phyloP scores from a whole-genome alignment of 1,140 invertebrate species.

The Bombus cullumanus region DNA sequence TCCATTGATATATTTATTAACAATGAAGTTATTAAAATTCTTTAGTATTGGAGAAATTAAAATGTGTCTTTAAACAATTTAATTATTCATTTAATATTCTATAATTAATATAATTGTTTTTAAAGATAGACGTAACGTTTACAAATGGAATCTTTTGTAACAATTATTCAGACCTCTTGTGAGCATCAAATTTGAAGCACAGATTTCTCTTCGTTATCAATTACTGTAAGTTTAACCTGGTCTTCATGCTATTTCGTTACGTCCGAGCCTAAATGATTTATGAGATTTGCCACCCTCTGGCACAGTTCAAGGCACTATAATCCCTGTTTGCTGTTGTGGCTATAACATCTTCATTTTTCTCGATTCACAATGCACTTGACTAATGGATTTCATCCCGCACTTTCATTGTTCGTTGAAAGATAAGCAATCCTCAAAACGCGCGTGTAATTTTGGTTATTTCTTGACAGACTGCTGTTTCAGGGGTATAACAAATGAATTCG shows the following conservation, averaged over 20 bases:
- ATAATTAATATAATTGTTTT: not conserved
- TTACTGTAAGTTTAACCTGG: not conserved
- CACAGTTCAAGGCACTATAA: not conserved
- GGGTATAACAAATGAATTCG: not conserved
- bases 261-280: not conserved
- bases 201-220: not conserved
- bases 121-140: not conserved
- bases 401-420: not conserved
- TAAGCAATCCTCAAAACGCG: not conserved
- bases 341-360: constrained; percentile 14
- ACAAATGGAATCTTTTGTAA: not conserved
- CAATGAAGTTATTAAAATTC: not conserved
- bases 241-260: constrained; percentile 5
- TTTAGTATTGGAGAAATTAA: not conserved
- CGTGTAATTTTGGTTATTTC: not conserved
- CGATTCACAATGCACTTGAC: constrained; percentile 8
- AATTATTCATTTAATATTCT: not conserved
- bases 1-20: not conserved
- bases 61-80: not conserved
- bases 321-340: not conserved
- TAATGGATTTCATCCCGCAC: constrained; percentile 9
- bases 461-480: not conserved
- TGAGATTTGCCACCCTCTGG: not conserved
- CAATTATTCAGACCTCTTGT: not conserved
- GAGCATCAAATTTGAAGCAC: not conserved